Conservation (phyloP, 2,113 vertebrate species). For the Sterrhoptilus dennistouni region DNA sequence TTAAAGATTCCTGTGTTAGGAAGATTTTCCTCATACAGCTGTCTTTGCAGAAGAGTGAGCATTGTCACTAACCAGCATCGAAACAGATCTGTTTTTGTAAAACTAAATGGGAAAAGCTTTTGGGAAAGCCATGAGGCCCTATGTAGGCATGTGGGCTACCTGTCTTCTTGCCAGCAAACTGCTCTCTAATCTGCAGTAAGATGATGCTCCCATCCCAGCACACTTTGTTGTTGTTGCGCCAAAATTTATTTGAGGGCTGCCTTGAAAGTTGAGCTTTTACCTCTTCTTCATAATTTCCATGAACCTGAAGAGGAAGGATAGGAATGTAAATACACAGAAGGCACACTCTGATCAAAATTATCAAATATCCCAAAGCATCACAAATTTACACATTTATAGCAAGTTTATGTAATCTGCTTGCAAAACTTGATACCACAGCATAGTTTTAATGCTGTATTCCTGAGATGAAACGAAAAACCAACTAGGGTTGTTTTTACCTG, state of each 20-base stretch:
- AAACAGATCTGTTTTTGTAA: background rate
- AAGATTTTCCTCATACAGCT: background rate
- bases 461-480: background rate
- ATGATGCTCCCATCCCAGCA: background rate
- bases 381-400: background rate
- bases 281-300: background rate
- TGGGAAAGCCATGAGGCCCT: background rate
- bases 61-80: background rate
- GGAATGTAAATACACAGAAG: background rate
- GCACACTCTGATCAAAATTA: background rate
- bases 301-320: background rate
- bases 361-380: background rate
- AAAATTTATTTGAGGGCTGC: background rate
- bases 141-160: accelerated
- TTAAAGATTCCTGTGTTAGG: background rate
- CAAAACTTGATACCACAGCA: background rate
- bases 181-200: background rate
- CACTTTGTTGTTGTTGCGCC: background rate
- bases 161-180: background rate
- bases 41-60: background rate
- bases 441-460: background rate
- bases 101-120: background rate
- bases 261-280: background rate
- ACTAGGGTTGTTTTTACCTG: background rate
- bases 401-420: background rate